Conservation (phyloP, 1,140 invertebrate genomes). For the Wiebesia pumilae region DNA sequence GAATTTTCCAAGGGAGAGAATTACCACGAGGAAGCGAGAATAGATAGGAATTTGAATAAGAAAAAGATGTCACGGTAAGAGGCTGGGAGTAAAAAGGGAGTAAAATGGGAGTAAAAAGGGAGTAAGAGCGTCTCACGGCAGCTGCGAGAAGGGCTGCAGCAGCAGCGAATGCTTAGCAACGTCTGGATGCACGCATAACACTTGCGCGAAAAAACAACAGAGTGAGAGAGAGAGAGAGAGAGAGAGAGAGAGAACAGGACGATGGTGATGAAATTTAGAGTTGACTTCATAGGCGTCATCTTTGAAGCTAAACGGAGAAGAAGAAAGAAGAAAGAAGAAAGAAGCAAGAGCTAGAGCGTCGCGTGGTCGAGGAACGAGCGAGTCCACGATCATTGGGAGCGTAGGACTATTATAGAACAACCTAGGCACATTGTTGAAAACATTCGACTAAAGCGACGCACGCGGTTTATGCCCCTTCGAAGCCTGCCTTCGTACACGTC, state of each 20-base stretch:
- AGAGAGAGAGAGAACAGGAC: background rate
- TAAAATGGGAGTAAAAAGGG: background rate
- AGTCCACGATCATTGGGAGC: slow-evolving; percentile 63
- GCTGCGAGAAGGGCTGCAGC: background rate
- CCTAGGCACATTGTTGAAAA: slow-evolving; percentile 66
- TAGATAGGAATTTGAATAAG: slow-evolving; percentile 37
- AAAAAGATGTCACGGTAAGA: slow-evolving; percentile 9
- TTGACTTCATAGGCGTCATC: slow-evolving; percentile 32
- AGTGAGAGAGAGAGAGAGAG: background rate
- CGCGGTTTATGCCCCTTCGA: slow-evolving; percentile 30
- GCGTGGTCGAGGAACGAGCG: background rate
- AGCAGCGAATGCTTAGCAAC: background rate
- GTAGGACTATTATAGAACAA: slow-evolving; percentile 66
- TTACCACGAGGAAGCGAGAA: slow-evolving; percentile 8
- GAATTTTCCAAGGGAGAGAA: background rate
- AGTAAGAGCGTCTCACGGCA: background rate
- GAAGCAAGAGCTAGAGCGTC: background rate
- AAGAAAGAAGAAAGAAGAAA: slow-evolving; percentile 26
- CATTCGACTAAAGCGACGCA: slow-evolving; percentile 53
- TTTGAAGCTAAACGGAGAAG: slow-evolving; percentile 31
- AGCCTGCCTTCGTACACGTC: too few species aligned
- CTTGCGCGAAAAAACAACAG: background rate
- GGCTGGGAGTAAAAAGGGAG: background rate
- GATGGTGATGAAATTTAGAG: slow-evolving; percentile 47
- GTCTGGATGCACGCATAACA: background rate